Base-by-base conservation (phyloP, 2,113 vertebrate genomes). In the Oryzias celebensis region DNA sequence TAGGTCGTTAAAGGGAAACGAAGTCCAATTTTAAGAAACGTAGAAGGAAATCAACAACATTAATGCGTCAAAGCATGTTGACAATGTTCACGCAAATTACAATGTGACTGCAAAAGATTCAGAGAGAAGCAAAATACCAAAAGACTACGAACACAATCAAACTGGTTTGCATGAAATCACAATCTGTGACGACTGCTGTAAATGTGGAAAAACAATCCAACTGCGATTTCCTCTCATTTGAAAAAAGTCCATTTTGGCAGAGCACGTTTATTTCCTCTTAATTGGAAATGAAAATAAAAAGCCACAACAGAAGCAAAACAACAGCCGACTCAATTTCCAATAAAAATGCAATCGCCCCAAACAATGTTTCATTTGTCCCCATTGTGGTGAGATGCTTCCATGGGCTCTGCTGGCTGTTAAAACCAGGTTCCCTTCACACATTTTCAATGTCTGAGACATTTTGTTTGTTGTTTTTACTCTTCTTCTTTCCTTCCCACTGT, bases 81-180 rank as follows among this genome's bases (percentile, higher is more conserved):
- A 81, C 67, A 73, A 85, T 81, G 81, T 90, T 90, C 78, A 80
- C 89, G 90, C 90, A 91, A 88, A 94, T 92, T 92, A 93, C 93
- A 92, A 94, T 56, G 74, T 84, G 84, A 87, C 76, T 82, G 85
- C 80, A 84, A 82, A 84, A 60, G 81, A 85, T 86, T 88, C 73
- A 68, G 78, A 81, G 80, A 87, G 85, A 80, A 81, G 75, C 77
- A 77, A 90, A 90, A 89, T 81, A 89, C 80, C 85, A 85, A 83
- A 70, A 84, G 85, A 88, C 78, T 67, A 85, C 81, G 78, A 91
- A 87, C 83, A 87, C 89, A 89, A 87, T 78, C 69, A 75, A 86
- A 83, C 54, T 71, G 79, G 76, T 89, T 89, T 82, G 84, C 76
- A 78, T 88, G 79, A 87, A 90, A 89, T 84, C 76, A 87, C 87